These are phyloP conservation scores for Bugula neritina DNA, from an alignment of 2,888 invertebrate genomes.

Conservation along the genomic window DNA sequence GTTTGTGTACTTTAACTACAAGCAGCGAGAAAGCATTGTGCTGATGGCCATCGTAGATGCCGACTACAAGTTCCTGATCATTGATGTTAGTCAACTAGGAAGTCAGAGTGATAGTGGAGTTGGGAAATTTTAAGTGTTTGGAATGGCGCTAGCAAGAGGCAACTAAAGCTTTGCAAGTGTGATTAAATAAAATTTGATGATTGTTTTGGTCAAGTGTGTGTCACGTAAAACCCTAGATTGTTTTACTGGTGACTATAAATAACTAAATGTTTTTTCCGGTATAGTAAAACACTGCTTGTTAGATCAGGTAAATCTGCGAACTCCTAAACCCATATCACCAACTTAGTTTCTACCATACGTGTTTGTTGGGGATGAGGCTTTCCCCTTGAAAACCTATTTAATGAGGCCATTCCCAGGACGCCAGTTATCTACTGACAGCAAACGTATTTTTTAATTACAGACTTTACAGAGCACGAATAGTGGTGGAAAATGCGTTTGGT, in stretches of 20 bases:
- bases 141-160: neutral
- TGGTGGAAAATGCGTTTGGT: slow-evolving; percentile 12
- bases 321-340: no score
- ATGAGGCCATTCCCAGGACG: slow-evolving; percentile 14
- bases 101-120: neutral
- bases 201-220: no score
- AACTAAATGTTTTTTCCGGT: no score
- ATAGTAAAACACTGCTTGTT: no score
- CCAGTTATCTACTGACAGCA: neutral
- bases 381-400: neutral
- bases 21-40: slow-evolving; percentile 5
- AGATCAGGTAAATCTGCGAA: neutral
- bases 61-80: neutral
- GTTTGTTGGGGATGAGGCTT: slow-evolving; percentile 19
- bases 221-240: no score
- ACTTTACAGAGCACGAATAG: neutral
- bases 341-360: neutral
- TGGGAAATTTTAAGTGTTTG: neutral
- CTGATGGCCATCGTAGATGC: neutral
- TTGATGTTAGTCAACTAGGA: neutral
- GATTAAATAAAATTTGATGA: no score
- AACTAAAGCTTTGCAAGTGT: no score
- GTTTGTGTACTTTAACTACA: neutral
- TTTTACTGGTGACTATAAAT: no score
- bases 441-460: slow-evolving; percentile 17